Percentiles rank a stretch among this genome's conserved stretches.
phyloP scores from a whole-genome alignment of 2,113 vertebrate genomes.

The Hirundichthys speculiger region DNA sequence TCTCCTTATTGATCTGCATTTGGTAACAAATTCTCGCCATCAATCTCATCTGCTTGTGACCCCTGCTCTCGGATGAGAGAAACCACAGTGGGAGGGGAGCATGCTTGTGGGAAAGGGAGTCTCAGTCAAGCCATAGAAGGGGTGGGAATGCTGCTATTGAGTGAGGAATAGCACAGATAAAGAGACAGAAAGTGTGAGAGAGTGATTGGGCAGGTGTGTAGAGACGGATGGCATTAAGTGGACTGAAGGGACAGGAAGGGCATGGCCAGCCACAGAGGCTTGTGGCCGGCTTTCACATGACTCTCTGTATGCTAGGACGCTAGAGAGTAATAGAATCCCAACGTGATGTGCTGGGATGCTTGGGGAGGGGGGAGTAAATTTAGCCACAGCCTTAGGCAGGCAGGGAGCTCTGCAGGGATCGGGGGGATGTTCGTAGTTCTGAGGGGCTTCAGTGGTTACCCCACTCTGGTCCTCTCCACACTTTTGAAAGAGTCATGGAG shows the following conservation, averaged over 20 bases:
- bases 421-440: slow-evolving; percentile 25
- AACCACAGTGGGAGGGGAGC: slow-evolving; percentile 42
- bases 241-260: slow-evolving; percentile 62
- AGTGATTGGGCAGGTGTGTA: slow-evolving; percentile 47
- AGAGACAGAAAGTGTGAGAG: slow-evolving; percentile 39
- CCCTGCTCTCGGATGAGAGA: slow-evolving; percentile 45
- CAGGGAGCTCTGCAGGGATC: slow-evolving; percentile 36
- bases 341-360: slow-evolving; percentile 72
- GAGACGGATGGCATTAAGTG: slow-evolving; percentile 64
- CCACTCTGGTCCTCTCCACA: slow-evolving; percentile 35
- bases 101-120: neutral
- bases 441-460: slow-evolving; percentile 31
- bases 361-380: slow-evolving; percentile 73
- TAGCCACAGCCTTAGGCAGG: slow-evolving; percentile 64
- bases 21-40: slow-evolving; percentile 38
- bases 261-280: slow-evolving; percentile 56
- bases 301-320: slow-evolving; percentile 51
- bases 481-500: slow-evolving; percentile 56
- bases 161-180: slow-evolving; percentile 20
- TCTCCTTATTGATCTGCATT: slow-evolving; percentile 68
- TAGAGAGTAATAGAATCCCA: slow-evolving; percentile 79
- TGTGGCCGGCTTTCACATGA: slow-evolving; percentile 75
- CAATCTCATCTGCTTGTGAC: slow-evolving; percentile 33
- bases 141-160: slow-evolving; percentile 19
- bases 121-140: slow-evolving; percentile 42